These are phyloP conservation scores for Aphrophora alni DNA, from an alignment of 2,888 invertebrate genomes.

Conservation along the genomic window DNA sequence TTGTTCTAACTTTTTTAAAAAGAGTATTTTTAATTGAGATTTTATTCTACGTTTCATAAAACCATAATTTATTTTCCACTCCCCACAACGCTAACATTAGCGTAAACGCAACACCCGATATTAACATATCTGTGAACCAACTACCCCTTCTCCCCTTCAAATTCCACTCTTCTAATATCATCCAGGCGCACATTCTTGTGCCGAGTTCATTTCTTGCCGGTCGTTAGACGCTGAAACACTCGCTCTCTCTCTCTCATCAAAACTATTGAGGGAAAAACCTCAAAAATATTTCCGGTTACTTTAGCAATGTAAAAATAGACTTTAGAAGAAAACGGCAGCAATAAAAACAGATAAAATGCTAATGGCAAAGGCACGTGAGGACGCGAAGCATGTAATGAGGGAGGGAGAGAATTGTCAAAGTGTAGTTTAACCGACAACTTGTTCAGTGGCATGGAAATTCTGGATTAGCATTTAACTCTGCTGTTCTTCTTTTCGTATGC, in stretches of 20 bases:
- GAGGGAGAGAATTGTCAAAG: neutral
- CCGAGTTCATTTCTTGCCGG: neutral
- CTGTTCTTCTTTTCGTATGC: neutral
- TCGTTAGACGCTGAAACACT: neutral
- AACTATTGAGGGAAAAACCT: neutral
- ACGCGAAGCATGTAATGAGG: neutral
- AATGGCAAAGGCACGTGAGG: neutral
- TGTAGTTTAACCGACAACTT: slow-evolving; percentile 2
- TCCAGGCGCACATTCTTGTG: neutral
- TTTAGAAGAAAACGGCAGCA: neutral
- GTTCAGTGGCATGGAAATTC: slow-evolving; percentile 6
- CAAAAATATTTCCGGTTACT: slow-evolving; percentile 9
- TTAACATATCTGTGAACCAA: neutral
- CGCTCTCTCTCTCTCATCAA: neutral
- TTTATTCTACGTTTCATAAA: no score
- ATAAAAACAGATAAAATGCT: slow-evolving; percentile 9
- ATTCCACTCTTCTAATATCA: neutral
- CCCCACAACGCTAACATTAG: no score
- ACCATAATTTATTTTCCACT: no score
- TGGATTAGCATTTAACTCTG: neutral
- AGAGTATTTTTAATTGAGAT: no score
- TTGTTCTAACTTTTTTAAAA: no score
- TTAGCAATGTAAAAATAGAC: neutral
- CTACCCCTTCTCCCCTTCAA: neutral
- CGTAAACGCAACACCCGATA: neutral